phyloP scores from a whole-genome alignment of 2,113 vertebrate species.

The Siniperca knerii region DNA sequence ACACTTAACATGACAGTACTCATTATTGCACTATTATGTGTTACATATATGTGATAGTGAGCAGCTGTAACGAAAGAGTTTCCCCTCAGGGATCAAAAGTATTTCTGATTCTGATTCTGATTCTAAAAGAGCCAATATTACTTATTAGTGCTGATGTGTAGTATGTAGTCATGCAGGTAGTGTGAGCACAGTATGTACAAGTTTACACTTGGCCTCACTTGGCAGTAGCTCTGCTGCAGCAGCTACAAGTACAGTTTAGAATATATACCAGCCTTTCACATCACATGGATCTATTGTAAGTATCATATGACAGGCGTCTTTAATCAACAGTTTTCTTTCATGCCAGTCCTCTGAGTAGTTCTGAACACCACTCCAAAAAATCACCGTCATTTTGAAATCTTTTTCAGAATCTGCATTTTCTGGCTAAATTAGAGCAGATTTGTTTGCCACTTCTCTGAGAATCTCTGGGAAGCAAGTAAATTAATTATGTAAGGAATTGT shows the following conservation, averaged over 20 bases:
- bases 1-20: no score
- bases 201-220: neutral
- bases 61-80: no score
- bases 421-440: neutral
- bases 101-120: no score
- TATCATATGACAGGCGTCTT: neutral
- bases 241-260: neutral
- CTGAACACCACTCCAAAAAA: neutral
- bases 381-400: neutral
- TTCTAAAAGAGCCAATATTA: neutral
- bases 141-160: neutral
- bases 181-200: neutral
- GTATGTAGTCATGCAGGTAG: neutral
- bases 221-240: neutral
- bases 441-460: neutral
- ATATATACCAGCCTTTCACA: neutral
- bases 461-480: neutral
- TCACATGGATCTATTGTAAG: neutral
- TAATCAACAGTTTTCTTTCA: neutral
- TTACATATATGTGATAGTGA: no score
- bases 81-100: no score
- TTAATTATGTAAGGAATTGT: slow-evolving; percentile 46
- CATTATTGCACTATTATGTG: no score
- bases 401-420: neutral
- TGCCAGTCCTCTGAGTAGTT: neutral